Percentiles rank a stretch among this genome's conserved stretches.
phyloP scores from a whole-genome alignment of 2,888 invertebrate genomes.

The Gastracanthus pulcherrimus region DNA sequence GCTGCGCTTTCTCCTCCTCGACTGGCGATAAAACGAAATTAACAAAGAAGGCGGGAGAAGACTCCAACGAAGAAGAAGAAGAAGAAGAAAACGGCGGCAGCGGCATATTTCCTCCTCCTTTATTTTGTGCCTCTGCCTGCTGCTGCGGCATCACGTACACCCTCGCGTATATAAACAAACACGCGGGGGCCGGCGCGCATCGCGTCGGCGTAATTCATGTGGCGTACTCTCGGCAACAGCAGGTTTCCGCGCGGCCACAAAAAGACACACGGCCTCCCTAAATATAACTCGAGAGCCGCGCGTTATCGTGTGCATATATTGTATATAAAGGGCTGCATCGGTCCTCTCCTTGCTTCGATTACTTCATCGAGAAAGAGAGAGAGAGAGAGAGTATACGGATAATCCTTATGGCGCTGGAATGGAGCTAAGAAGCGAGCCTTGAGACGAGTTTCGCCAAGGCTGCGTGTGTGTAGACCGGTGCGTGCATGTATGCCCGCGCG shows the following conservation, averaged over 20 bases:
- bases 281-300: no score
- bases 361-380: constrained; percentile 20
- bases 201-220: constrained; percentile 21
- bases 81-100: neutral
- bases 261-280: no score
- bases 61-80: neutral
- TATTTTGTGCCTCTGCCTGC: neutral
- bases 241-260: constrained; percentile 24
- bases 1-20: neutral
- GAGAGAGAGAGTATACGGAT: no score
- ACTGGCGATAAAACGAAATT: constrained; percentile 12
- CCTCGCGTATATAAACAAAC: constrained; percentile 18
- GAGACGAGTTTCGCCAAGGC: constrained; percentile 13
- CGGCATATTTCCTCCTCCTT: neutral
- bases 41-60: neutral
- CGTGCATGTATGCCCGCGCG: neutral
- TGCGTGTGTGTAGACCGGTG: neutral
- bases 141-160: neutral
- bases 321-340: no score
- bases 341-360: constrained; percentile 21
- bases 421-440: neutral
- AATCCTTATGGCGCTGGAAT: no score
- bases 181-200: no score
- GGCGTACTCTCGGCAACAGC: constrained; percentile 1
- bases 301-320: no score